These are phyloP conservation scores for Poecilia latipinna DNA, from an alignment of 2,113 vertebrate species.

Conservation along the genomic window DNA sequence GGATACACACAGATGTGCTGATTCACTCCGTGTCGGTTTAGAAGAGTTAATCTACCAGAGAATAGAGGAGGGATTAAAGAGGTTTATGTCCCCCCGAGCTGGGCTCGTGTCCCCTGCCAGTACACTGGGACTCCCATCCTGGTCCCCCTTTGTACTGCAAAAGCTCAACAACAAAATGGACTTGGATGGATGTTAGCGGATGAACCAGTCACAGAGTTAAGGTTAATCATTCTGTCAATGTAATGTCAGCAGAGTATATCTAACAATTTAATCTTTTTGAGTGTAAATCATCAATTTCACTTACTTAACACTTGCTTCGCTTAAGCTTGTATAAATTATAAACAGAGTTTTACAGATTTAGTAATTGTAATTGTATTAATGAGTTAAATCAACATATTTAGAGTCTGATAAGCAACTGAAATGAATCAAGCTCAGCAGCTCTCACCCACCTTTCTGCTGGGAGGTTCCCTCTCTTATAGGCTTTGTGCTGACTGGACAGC, in stretches of 20 bases:
- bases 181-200: slow-evolving; percentile 13
- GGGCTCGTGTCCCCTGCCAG: slow-evolving; percentile 52
- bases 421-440: not conserved
- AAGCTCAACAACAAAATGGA: slow-evolving; percentile 58
- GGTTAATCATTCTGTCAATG: slow-evolving; percentile 17
- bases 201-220: slow-evolving; percentile 18
- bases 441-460: slow-evolving; percentile 75
- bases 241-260: slow-evolving; percentile 7
- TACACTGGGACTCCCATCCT: slow-evolving; percentile 49
- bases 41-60: slow-evolving; percentile 77
- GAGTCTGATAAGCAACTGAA: not conserved
- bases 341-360: too few relatives aligned
- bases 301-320: too few relatives aligned
- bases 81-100: slow-evolving; percentile 41
- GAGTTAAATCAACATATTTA: too few relatives aligned
- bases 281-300: slow-evolving; percentile 1
- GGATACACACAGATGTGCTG: slow-evolving; percentile 79
- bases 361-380: too few relatives aligned
- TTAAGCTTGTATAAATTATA: too few relatives aligned
- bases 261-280: not conserved
- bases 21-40: slow-evolving; percentile 80
- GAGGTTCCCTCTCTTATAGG: slow-evolving; percentile 62
- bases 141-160: slow-evolving; percentile 54
- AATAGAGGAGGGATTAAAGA: slow-evolving; percentile 78
- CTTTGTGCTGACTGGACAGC: slow-evolving; percentile 58